These are phyloP conservation scores for Sebastes ruberrimus DNA, from an alignment of 2,797 vertebrate species.

Conservation along the genomic window DNA sequence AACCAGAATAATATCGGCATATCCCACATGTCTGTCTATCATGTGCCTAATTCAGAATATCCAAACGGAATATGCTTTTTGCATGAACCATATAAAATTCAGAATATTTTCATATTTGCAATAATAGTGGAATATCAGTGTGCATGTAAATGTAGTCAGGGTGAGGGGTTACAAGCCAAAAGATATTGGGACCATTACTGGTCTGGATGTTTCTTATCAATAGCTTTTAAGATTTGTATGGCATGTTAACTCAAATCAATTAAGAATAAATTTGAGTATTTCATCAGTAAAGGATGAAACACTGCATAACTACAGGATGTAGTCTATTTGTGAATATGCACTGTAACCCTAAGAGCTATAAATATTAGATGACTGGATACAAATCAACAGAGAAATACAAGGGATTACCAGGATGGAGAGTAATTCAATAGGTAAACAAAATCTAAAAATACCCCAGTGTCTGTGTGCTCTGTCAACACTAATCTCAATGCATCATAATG, in stretches of 20 bases:
- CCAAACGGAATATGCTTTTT: no score
- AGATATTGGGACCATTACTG: background rate
- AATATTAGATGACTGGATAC: background rate
- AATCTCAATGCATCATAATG: slow-evolving; percentile 2
- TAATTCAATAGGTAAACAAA: slow-evolving; percentile 52
- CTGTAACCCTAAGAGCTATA: background rate
- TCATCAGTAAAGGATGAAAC: background rate
- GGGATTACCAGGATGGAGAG: slow-evolving; percentile 27
- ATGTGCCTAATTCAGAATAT: no score
- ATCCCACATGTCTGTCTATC: no score
- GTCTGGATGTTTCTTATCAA: background rate
- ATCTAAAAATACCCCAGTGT: slow-evolving; percentile 45
- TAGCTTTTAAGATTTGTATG: background rate
- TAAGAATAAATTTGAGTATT: background rate
- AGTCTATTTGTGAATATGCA: background rate
- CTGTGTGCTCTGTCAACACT: slow-evolving; percentile 54
- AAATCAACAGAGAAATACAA: slow-evolving; percentile 13
- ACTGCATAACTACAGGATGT: background rate
- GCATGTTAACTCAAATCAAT: background rate
- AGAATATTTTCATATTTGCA: no score
- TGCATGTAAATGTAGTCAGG: no score
- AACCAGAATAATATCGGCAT: no score
- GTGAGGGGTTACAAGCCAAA: background rate
- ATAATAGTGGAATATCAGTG: no score
- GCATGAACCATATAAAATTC: no score